These are phyloP conservation scores for Lerista edwardsae DNA, from an alignment of 2,797 vertebrate genomes.

Conservation along the genomic window DNA sequence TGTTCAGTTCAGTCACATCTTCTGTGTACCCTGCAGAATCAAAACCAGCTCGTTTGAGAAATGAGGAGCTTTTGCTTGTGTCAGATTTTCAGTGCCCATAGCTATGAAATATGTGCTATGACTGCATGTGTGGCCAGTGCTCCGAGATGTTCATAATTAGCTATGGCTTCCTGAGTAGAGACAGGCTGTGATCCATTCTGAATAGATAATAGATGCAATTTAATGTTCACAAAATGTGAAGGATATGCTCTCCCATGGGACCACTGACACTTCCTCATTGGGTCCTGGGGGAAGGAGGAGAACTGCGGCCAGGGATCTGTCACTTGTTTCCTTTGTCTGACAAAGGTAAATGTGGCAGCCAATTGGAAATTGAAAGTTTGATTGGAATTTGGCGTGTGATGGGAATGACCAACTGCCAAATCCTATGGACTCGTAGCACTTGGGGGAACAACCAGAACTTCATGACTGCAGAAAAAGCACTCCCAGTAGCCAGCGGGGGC, in stretches of 20 bases:
- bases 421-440: too few relatives aligned
- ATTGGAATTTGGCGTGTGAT: not conserved
- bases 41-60: conserved; percentile 7
- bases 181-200: not conserved
- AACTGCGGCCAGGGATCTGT: not conserved
- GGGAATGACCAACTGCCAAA: not conserved
- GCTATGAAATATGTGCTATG: not conserved
- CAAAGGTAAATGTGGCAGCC: not conserved
- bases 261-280: not conserved
- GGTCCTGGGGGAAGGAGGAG: not conserved
- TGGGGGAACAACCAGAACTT: too few relatives aligned
- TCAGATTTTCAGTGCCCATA: not conserved
- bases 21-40: not conserved
- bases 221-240: not conserved
- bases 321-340: not conserved
- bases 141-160: conserved; percentile 23
- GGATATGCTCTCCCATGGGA: not conserved
- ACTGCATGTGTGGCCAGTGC: not conserved
- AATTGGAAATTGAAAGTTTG: not conserved
- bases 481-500: too few relatives aligned
- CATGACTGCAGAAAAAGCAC: too few relatives aligned
- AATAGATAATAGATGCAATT: conserved; percentile 21
- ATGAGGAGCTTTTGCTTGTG: conserved; percentile 13
- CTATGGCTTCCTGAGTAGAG: not conserved
- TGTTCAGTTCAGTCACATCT: not conserved